A percentile compares a stretch with the other conserved stretches of the same genome.
Evolutionary conservation across 2,113 vertebrate species (phyloP).

Genomic region (Marmota monax): DNA sequence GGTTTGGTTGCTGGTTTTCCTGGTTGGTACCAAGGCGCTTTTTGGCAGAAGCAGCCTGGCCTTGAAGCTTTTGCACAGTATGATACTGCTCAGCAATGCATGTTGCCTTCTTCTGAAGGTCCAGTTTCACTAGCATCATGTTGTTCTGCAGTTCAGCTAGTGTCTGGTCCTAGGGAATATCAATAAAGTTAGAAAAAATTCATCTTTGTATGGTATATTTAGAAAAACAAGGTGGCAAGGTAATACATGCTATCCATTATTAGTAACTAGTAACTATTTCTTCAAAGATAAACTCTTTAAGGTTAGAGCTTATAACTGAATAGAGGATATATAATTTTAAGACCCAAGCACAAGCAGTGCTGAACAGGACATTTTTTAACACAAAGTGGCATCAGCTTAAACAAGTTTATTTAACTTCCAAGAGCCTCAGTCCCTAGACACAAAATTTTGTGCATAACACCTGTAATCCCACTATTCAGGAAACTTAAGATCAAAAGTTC

Average conservation of each 20-base stretch:
- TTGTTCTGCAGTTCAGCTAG: constrained; percentile 96
- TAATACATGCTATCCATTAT: not conserved
- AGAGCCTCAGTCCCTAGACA: not conserved
- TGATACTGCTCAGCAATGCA: constrained; percentile 91
- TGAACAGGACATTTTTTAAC: constrained; percentile 24
- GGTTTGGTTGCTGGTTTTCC: constrained; percentile 92
- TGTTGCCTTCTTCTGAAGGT: constrained; percentile 92
- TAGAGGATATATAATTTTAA: constrained; percentile 6
- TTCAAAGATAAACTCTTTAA: constrained; percentile 41
- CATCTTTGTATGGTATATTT: constrained; percentile 6
- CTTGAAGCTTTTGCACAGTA: constrained; percentile 83
- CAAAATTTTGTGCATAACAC: not conserved
- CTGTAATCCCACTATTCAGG: not conserved
- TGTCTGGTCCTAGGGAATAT: constrained; percentile 93
- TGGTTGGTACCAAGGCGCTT: constrained; percentile 89
- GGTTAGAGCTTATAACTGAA: constrained; percentile 14
- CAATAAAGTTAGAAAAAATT: constrained; percentile 41
- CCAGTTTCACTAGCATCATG: constrained; percentile 94
- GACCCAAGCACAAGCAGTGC: not conserved
- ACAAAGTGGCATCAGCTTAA: not conserved
- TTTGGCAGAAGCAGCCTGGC: constrained; percentile 86
- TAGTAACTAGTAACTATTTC: constrained; percentile 6
- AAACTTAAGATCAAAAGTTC: not conserved
- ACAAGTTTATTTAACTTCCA: constrained; percentile 27
- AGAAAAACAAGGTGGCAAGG: constrained; percentile 33